These are phyloP conservation scores for Psix sp. DNA, from an alignment of 1,140 invertebrate species.

Conservation along the genomic window DNA sequence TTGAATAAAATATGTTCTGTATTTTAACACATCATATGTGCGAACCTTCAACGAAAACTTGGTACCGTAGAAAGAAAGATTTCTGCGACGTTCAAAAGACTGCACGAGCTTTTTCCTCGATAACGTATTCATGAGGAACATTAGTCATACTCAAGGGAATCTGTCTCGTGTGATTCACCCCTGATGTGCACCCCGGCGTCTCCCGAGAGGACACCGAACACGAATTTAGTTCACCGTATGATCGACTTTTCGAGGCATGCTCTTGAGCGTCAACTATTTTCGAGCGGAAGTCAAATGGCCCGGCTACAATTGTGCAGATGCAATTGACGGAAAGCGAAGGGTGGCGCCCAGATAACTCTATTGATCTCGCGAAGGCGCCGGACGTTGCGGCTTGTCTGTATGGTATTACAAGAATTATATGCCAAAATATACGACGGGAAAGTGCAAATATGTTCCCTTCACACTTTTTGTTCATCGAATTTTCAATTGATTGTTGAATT, in stretches of 20 bases:
- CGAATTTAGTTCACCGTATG: slow-evolving; percentile 5
- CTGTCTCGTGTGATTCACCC: not conserved
- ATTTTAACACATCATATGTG: no score
- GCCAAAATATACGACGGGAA: no score
- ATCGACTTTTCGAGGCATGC: slow-evolving; percentile 11
- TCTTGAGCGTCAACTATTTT: slow-evolving; percentile 24
- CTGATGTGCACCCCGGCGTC: not conserved
- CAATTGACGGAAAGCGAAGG: slow-evolving; percentile 34
- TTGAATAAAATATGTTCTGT: no score
- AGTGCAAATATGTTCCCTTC: no score
- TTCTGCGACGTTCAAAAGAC: not conserved
- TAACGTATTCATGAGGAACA: slow-evolving; percentile 21
- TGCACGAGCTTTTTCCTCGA: not conserved
- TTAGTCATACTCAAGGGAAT: slow-evolving; percentile 13
- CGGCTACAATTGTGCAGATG: slow-evolving; percentile 31
- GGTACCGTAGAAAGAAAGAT: not conserved
- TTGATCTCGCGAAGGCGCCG: slow-evolving; percentile 71
- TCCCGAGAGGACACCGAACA: not conserved
- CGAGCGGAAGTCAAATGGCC: slow-evolving; percentile 25
- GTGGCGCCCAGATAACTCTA: slow-evolving; percentile 66
- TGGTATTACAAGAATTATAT: no score
- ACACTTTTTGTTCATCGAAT: no score
- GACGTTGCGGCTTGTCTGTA: no score
- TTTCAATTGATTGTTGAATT: no score
- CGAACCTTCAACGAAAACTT: no score